These are phyloP conservation scores for Hypotaenidia okinawae DNA, from an alignment of 2,797 vertebrate genomes.

Conservation along the genomic window DNA sequence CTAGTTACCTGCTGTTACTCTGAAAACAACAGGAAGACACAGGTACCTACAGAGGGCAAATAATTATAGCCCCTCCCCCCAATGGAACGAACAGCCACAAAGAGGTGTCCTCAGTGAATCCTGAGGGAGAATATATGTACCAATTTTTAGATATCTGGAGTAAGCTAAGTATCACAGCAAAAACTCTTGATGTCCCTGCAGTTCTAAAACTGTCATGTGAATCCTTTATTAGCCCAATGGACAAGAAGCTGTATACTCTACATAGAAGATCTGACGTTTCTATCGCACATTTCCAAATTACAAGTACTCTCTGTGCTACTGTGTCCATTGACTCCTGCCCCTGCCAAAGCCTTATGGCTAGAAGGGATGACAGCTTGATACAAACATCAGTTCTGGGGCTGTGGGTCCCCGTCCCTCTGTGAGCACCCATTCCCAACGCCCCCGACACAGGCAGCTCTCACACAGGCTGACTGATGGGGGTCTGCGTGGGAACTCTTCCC, in stretches of 20 bases:
- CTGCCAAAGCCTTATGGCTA: neutral
- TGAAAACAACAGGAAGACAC: neutral
- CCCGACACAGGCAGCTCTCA: neutral
- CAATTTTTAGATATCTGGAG: neutral
- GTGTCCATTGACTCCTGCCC: neutral
- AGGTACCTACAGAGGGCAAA: neutral
- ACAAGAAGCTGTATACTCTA: neutral
- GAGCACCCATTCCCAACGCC: fast-evolving
- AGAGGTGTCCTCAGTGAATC: neutral
- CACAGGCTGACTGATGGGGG: neutral
- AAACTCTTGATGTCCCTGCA: neutral
- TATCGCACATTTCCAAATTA: neutral
- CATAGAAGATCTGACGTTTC: fast-evolving
- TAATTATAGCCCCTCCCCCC: neutral
- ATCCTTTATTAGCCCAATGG: neutral
- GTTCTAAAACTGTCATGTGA: neutral
- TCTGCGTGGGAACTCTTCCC: neutral
- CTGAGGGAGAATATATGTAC: neutral
- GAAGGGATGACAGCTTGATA: neutral
- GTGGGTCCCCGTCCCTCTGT: neutral
- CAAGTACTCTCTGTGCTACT: neutral
- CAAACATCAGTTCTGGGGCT: neutral
- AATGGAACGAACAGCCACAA: neutral
- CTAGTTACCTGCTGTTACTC: neutral
- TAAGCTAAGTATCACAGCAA: neutral